Evolutionary conservation across 2,888 invertebrate genomes (phyloP).

Genomic region (Amaurobius ferox): DNA sequence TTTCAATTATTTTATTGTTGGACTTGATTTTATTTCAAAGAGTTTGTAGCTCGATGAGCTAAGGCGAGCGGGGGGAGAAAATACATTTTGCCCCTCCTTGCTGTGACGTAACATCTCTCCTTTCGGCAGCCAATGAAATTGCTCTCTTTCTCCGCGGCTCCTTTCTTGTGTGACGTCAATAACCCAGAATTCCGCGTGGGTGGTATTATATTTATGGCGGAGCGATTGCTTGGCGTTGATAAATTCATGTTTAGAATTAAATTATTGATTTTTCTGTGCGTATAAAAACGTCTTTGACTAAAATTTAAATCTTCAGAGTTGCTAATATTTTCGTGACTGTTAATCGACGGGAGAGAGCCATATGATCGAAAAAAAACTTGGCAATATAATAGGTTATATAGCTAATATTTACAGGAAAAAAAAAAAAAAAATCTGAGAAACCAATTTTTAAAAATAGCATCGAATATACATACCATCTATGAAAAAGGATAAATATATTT

Average conservation of each 20-base stretch:
- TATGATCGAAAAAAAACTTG: too few species aligned
- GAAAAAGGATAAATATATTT: too few species aligned
- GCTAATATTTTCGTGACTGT: too few species aligned
- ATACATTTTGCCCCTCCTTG: background rate
- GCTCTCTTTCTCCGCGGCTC: background rate
- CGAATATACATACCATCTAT: too few species aligned
- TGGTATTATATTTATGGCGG: background rate
- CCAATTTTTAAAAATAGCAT: too few species aligned
- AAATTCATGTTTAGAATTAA: slow-evolving; percentile 6
- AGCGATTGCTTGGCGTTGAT: background rate
- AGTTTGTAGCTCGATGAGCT: background rate
- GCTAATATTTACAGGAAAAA: too few species aligned
- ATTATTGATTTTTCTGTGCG: slow-evolving; percentile 13
- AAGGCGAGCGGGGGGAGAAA: background rate
- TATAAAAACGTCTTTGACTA: too few species aligned
- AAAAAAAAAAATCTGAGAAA: too few species aligned
- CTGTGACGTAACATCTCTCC: slow-evolving; percentile 39
- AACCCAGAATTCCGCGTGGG: background rate
- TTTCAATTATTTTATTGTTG: background rate
- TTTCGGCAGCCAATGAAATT: slow-evolving; percentile 29
- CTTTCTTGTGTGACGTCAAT: slow-evolving; percentile 31
- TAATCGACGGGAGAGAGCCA: too few species aligned
- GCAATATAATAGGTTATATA: too few species aligned
- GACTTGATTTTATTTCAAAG: background rate
- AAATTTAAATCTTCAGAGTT: too few species aligned